Evolutionary conservation across 2,888 invertebrate genomes (phyloP), one percentile per base, ranked within the genome.

Genomic region (Noctua pronuba): DNA sequence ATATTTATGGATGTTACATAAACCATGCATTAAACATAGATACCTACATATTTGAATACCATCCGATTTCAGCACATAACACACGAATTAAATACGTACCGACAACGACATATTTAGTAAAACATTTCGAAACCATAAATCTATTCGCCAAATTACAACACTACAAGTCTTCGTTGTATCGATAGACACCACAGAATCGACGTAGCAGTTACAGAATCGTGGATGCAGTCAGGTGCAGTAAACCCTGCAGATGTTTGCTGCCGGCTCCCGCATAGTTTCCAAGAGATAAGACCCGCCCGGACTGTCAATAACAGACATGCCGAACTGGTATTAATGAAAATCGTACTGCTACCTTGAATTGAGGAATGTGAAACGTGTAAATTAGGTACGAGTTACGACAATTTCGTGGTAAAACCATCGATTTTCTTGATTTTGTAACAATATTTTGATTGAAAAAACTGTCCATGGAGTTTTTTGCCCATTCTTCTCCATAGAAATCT

Each of bases 261-360:
- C 64, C 58, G 6, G 24, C 49, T 18, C 41, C 72, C 44, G 75
- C 87, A 84, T 84, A 75, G 73, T 84, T 84, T 55, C 38, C 5
- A 38, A 84, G 52, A 84, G 84, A 73, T 72, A 84, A 71, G 84
- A 68, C 60, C 18, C 84, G 41, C 35, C 64, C 35, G 75, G 73
- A 73, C 64, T 68, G 68, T 84, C 80, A 86, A 84, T 84, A 84
- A 62, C 73, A 67, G 73, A 58, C 35, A 84, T 84, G 58, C 87
- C 80, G 24, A 55, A 65, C 60, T 31, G 52, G 58, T 83, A 75
- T 46, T 79, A 62, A 49, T 86, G 66, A 65, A 84, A 79, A 73
- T 73, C 24, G 62, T 73, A 52, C 58, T 69, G 55, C 7, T 71
- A 60, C 62, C 75, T 75, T 64, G 71, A 52, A 66, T 55, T 49